A percentile compares a stretch with the other conserved stretches of the same genome.
Conservation (phyloP, 2,888 invertebrate species). For the Lasioglossum vierecki region DNA sequence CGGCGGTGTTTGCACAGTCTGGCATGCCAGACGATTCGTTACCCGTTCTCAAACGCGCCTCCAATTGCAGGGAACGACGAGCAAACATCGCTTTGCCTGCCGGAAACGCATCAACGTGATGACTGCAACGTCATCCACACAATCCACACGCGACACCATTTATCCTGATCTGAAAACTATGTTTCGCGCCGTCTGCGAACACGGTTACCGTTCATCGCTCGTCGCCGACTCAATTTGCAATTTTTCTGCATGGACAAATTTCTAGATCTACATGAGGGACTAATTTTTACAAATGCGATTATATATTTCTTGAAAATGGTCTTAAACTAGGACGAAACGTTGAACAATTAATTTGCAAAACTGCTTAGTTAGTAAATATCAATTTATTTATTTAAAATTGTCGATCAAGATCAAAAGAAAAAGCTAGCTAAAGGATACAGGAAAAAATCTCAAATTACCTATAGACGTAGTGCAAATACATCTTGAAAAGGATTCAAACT, state of each 20-base stretch:
- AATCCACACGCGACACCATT: neutral
- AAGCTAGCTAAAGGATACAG: neutral
- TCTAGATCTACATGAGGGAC: neutral
- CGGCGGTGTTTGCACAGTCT: conserved; percentile 1
- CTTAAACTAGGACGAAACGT: too few species aligned
- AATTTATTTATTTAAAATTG: too few species aligned
- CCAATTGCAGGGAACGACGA: neutral
- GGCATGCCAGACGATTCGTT: conserved; percentile 30
- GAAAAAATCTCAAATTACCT: neutral
- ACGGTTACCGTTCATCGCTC: neutral
- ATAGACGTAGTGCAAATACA: too few species aligned
- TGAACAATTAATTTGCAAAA: too few species aligned
- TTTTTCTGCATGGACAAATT: neutral
- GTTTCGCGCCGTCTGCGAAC: neutral
- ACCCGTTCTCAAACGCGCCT: neutral
- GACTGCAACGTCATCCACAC: neutral
- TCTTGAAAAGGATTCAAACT: too few species aligned
- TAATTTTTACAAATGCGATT: too few species aligned
- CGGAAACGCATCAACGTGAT: neutral
- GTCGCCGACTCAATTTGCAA: neutral
- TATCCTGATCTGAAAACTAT: neutral
- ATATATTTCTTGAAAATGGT: too few species aligned
- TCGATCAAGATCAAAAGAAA: too few species aligned
- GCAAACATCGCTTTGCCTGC: neutral
- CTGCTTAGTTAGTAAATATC: too few species aligned